These are phyloP conservation scores for Procambarus clarkii DNA, from an alignment of 1,140 invertebrate species.

Conservation along the genomic window DNA sequence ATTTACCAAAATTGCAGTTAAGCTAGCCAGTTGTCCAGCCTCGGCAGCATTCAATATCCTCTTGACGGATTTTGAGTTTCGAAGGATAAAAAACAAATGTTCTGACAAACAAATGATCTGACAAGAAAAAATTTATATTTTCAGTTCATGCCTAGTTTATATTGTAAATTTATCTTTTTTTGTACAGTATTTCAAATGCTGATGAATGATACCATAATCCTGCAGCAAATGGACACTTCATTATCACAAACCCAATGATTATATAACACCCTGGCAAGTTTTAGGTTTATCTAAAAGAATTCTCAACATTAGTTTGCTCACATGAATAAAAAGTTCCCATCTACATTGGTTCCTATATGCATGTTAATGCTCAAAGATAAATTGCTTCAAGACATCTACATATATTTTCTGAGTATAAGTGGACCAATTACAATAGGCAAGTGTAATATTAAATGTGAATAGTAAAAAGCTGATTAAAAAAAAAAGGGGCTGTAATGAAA, in stretches of 20 bases:
- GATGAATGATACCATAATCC: background rate
- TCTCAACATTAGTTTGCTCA: too few relatives aligned
- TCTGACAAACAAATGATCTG: conserved; percentile 19
- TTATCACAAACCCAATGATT: background rate
- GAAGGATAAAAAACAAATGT: background rate
- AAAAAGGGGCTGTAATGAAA: too few relatives aligned
- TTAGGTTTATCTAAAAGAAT: too few relatives aligned
- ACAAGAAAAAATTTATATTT: background rate
- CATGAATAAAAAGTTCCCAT: too few relatives aligned
- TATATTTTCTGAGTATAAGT: too few relatives aligned
- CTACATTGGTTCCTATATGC: too few relatives aligned
- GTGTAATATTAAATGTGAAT: too few relatives aligned
- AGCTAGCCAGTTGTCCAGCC: background rate
- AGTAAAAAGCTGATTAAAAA: too few relatives aligned
- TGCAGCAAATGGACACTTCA: background rate
- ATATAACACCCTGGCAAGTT: background rate
- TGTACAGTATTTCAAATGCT: background rate
- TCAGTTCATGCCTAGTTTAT: background rate
- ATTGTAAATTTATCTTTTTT: background rate
- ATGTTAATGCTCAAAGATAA: too few relatives aligned
- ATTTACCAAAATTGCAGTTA: background rate
- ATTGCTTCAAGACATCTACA: too few relatives aligned
- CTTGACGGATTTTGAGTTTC: background rate
- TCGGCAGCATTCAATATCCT: background rate
- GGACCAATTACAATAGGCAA: too few relatives aligned